A percentile compares a stretch with the other conserved stretches of the same genome.
Evolutionary conservation across 2,113 vertebrate species (phyloP).

Genomic region (Quiscalus mexicanus): DNA sequence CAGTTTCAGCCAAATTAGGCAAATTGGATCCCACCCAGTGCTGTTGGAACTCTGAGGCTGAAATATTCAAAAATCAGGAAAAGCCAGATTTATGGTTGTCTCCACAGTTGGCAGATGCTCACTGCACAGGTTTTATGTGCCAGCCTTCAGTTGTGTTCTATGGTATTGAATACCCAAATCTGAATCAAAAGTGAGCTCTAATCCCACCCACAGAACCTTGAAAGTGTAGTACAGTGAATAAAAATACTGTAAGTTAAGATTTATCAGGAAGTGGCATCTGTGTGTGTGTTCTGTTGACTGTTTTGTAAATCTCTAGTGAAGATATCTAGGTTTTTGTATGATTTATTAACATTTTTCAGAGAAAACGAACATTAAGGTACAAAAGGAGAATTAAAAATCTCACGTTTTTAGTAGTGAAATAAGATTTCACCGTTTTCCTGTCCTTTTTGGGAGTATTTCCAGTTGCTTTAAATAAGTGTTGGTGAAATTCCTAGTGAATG

Average conservation of each 20-base stretch:
- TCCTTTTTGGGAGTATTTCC: neutral
- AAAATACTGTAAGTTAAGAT: neutral
- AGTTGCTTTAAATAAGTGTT: neutral
- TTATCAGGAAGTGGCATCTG: neutral
- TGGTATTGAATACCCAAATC: neutral
- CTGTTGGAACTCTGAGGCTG: neutral
- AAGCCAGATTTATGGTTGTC: neutral
- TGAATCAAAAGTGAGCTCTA: neutral
- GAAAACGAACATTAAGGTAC: neutral
- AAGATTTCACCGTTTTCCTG: neutral
- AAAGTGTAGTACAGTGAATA: neutral
- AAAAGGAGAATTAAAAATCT: neutral
- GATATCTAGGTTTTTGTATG: fast-evolving
- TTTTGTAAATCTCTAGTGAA: neutral
- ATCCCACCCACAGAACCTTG: neutral
- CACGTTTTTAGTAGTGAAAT: neutral
- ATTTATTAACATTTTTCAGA: neutral
- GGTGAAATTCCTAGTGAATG: neutral
- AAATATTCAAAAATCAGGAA: neutral
- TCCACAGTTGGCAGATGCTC: neutral
- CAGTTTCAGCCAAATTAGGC: neutral
- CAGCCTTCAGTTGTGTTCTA: neutral
- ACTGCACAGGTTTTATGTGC: neutral
- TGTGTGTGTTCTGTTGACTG: neutral
- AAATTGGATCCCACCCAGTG: neutral